A percentile compares a stretch with the other conserved stretches of the same genome.
Conservation (phyloP, 2,113 vertebrate genomes). For the Origma solitaria region DNA sequence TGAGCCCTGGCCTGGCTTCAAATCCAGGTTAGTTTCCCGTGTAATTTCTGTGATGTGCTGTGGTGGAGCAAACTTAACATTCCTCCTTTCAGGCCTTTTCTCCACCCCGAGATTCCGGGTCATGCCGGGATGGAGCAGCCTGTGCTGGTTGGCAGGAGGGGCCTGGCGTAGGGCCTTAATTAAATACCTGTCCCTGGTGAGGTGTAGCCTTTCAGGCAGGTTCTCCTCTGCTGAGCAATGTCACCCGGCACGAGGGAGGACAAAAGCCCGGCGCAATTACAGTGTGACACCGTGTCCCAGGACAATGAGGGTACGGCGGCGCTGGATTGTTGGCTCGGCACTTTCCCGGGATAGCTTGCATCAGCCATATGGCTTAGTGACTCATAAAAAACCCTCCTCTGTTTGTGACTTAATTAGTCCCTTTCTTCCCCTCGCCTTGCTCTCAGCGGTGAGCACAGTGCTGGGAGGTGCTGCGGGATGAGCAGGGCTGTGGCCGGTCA, state of each 20-base stretch:
- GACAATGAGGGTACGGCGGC: neutral
- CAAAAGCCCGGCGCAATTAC: neutral
- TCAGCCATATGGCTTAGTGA: constrained; percentile 6
- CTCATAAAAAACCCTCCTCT: neutral
- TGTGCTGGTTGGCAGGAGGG: neutral
- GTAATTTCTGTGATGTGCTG: constrained; percentile 1
- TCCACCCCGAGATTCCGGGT: fast-evolving
- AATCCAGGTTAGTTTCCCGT: neutral
- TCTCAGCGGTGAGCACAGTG: fast-evolving
- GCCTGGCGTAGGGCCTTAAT: neutral
- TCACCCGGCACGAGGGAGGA: neutral
- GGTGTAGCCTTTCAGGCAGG: neutral
- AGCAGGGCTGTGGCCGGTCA: fast-evolving
- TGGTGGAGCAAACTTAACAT: neutral
- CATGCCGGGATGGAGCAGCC: neutral
- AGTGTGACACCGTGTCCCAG: neutral
- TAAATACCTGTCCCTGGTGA: neutral
- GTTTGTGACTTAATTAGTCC: neutral
- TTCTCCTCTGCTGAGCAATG: constrained; percentile 22
- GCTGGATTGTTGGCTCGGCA: neutral
- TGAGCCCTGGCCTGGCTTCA: neutral
- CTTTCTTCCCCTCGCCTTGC: neutral
- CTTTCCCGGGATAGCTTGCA: neutral
- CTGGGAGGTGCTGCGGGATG: neutral
- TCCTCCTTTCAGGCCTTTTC: neutral